Conservation (phyloP, 2,888 invertebrate species). For the Dascillus cervinus region DNA sequence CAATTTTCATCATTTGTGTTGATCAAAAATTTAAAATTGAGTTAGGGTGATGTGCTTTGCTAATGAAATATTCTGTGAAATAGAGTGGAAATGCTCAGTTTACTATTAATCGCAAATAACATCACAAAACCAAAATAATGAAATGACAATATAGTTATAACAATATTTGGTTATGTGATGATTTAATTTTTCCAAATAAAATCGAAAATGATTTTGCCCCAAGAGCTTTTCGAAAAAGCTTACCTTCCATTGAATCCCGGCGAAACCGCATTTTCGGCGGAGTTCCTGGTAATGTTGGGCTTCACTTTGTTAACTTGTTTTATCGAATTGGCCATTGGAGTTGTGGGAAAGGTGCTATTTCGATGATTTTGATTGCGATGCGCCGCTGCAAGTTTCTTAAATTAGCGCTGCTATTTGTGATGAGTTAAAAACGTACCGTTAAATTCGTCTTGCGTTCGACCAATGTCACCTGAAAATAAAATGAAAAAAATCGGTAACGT, state of each 20-base stretch:
- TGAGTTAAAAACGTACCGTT: slow-evolving; percentile 55
- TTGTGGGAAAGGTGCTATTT: slow-evolving; percentile 59
- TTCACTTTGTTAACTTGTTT: slow-evolving; percentile 87
- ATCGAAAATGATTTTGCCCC: too few relatives aligned
- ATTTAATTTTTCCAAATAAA: too few relatives aligned
- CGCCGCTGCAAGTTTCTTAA: slow-evolving; percentile 50
- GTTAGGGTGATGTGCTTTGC: too few relatives aligned
- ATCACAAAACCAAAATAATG: too few relatives aligned
- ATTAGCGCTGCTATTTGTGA: background rate
- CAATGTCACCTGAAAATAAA: slow-evolving; percentile 62
- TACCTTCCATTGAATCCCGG: slow-evolving; percentile 60
- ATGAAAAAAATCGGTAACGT: too few relatives aligned
- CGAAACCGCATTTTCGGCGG: slow-evolving; percentile 64
- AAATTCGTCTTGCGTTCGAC: slow-evolving; percentile 65
- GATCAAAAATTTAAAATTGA: slow-evolving; percentile 4
- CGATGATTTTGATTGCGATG: slow-evolving; percentile 75
- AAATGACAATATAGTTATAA: too few relatives aligned
- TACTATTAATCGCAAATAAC: too few relatives aligned
- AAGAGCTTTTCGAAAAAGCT: too few relatives aligned
- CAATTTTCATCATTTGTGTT: background rate
- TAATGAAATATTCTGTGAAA: too few relatives aligned
- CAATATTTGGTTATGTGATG: too few relatives aligned
- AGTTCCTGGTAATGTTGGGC: slow-evolving; percentile 73
- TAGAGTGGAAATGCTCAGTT: too few relatives aligned
- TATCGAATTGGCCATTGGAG: slow-evolving; percentile 65